Evolutionary conservation across 1,140 invertebrate species (phyloP), one percentile per base, ranked within the genome.

Genomic region (Microvelia longipes): DNA sequence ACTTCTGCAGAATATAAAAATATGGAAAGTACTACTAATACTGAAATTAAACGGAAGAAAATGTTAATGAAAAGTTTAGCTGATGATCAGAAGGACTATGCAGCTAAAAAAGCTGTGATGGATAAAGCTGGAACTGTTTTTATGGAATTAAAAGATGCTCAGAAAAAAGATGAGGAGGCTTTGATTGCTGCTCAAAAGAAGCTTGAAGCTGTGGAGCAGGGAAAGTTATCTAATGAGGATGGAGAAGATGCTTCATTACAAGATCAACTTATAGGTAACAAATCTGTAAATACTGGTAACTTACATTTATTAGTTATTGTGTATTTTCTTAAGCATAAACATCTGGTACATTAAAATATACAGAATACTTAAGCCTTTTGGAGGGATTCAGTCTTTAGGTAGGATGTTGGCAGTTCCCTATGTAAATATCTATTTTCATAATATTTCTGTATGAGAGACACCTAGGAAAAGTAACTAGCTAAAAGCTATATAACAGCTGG

Each of bases 221-320:
- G 94, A 27, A 80, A 91, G 65, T 86, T 93, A 29, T 85, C 87
- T 28, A 89, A 86, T 70, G 88, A 89, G n/a, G 86, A 87, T 74
- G 92, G 93, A 19, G 84, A 89, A 78, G 87, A 88, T 69, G 86
- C 90, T n/a, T 93, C 93, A 2, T 81, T 97, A 25, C 89, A 93
- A 77, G 91, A 96, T 73, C 93, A 96, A 77, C 81, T 96, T 0
- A 94, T 94, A 75, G 85, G 90, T 90, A 78, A 73, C 77, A 77
- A 67, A 50, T 24, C 19, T 69, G 50, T 71, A 67, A 26, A 11
- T 50, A 50, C 19, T 50, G n/a, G n/a, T n/a, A n/a, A n/a, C n/a
- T n/a, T n/a, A n/a, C n/a, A n/a, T n/a, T n/a, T n/a, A n/a, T n/a
- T n/a, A n/a, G n/a, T n/a, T n/a, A n/a, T n/a, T n/a, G n/a, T n/a